Base-by-base conservation (phyloP, 2,888 invertebrate genomes). In the Mythimna pallens region DNA sequence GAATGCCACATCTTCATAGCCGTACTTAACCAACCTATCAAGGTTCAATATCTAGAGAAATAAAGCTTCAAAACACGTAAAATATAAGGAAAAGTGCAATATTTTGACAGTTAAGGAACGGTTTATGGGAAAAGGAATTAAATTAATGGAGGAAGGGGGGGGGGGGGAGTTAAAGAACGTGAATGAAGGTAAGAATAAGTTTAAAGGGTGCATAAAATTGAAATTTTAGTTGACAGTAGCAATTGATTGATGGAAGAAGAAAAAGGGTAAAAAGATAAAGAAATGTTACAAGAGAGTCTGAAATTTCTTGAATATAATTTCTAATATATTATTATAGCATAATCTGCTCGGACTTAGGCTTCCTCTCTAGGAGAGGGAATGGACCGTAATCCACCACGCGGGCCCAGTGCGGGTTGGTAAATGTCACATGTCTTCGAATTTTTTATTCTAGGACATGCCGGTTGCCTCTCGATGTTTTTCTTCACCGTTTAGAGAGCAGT, bases 51-150 rank as follows among this genome's bases (percentile, higher is more conserved):
- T 54, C 34, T 9, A 34, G 66, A 63, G 30, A 43, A 58, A 20
- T n/a, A 7, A 30, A 43, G 40, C 55, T 65, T 62, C 62, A 34
- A 65, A 65, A 66, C 74, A 80, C 65, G 36, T 65, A 54, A 77
- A 79, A 57, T 62, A 36, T 43, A 30, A 30, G 5, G 3, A 9
- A 40, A 57, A 30, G 20, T 64, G 62, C 20, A 58, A 34, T 73
- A 12, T 76, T 76, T 59, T 78, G 76, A 71, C 78, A 71, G 63
- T n/a, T 36, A 63, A 30, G 43, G 22, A n/a, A n/a, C 34, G 4
- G 20, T 76, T 64, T 70, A 63, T 59, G 36, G 12, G 4, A n/a
- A 25, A 58, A 63, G 6, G 1, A 22, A 62, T 55, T 0, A 4
- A 52, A 12, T 58, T 55, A 43, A 63, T 63, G 70, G 22, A 3